phyloP scores from a whole-genome alignment of 1,140 invertebrate species.

The Piezodorus guildinii region DNA sequence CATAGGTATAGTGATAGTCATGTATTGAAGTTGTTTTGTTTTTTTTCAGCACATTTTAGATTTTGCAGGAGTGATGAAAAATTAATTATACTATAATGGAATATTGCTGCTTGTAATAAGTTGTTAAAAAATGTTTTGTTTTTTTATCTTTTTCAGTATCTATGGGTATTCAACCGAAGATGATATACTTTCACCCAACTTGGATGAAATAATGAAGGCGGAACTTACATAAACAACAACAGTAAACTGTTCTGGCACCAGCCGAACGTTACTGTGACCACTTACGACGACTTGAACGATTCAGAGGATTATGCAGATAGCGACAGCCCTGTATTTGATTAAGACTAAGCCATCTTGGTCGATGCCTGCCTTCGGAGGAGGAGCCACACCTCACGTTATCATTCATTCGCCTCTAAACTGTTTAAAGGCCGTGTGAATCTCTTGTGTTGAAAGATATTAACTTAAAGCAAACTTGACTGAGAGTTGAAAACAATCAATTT shows the following conservation, averaged over 20 bases:
- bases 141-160: slow-evolving; percentile 45
- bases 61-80: slow-evolving; percentile 1
- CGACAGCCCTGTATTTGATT: slow-evolving; percentile 20
- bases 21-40: slow-evolving; percentile 15
- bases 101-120: slow-evolving; percentile 14
- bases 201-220: slow-evolving; percentile 42
- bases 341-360: neutral
- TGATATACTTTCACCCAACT: slow-evolving; percentile 47
- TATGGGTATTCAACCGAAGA: slow-evolving; percentile 36
- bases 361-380: neutral
- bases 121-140: slow-evolving; percentile 6
- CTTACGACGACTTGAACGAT: slow-evolving; percentile 19
- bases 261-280: slow-evolving; percentile 19
- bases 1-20: neutral
- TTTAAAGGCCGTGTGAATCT: too few species aligned
- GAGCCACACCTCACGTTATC: neutral
- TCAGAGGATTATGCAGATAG: slow-evolving; percentile 24
- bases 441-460: too few species aligned
- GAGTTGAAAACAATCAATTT: too few species aligned
- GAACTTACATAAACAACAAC: slow-evolving; percentile 23
- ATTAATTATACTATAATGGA: slow-evolving; percentile 20
- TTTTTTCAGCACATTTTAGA: slow-evolving; percentile 16
- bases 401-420: neutral
- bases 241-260: slow-evolving; percentile 19
- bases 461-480: too few species aligned